Evolutionary conservation across 2,797 vertebrate species (phyloP).

Genomic region (Xerus rutilus): DNA sequence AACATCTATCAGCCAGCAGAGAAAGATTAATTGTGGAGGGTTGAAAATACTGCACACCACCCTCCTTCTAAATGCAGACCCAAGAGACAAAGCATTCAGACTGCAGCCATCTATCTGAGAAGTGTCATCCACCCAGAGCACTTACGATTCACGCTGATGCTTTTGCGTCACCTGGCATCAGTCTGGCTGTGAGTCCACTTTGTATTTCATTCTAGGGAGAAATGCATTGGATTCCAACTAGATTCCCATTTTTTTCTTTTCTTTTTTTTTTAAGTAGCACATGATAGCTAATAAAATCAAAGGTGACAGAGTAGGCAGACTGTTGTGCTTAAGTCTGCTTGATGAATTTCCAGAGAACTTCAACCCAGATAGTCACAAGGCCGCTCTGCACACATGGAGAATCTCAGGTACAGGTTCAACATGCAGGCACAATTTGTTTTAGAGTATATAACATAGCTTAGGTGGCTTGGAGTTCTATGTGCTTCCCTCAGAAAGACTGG

Average conservation of each 20-base stretch:
- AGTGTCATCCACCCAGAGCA: background rate
- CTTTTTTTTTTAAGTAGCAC: constrained; percentile 58
- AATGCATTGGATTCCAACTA: background rate
- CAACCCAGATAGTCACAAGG: background rate
- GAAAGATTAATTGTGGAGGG: background rate
- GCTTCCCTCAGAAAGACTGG: background rate
- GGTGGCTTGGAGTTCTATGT: background rate
- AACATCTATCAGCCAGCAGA: background rate
- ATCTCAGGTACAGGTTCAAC: background rate
- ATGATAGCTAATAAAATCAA: constrained; percentile 14
- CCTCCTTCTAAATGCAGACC: background rate
- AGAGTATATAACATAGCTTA: accelerated
- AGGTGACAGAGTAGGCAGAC: background rate
- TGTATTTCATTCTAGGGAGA: background rate
- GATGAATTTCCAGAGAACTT: background rate
- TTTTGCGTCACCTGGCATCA: background rate
- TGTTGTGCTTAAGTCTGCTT: background rate
- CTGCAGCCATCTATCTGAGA: background rate
- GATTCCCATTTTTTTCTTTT: background rate
- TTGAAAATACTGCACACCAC: background rate
- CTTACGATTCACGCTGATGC: background rate
- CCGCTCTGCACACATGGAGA: background rate
- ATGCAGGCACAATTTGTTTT: accelerated
- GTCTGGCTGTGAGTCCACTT: background rate
- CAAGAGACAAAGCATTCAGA: background rate